These are phyloP conservation scores for Galbula dea DNA, from an alignment of 2,113 vertebrate species.

Conservation along the genomic window DNA sequence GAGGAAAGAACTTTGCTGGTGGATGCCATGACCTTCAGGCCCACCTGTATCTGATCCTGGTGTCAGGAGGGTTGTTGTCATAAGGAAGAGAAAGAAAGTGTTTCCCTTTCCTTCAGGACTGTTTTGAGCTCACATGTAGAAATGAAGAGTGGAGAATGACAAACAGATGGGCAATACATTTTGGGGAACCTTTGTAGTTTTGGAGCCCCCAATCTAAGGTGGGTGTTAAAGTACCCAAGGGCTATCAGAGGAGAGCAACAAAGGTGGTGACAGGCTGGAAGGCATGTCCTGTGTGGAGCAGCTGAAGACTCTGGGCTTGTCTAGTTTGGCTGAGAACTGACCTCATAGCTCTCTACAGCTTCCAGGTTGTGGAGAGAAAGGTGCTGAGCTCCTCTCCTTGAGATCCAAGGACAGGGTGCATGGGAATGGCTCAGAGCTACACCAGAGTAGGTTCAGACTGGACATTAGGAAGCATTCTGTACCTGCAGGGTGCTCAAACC, in stretches of 20 bases:
- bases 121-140: accelerated
- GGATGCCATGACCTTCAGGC: background rate
- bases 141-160: background rate
- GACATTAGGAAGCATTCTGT: background rate
- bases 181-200: background rate
- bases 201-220: background rate
- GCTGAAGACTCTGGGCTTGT: background rate
- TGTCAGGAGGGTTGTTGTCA: background rate
- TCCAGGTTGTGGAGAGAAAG: background rate
- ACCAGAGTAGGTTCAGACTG: background rate
- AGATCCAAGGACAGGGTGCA: accelerated
- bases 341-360: background rate
- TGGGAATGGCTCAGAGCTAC: background rate
- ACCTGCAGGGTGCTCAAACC: background rate
- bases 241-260: background rate
- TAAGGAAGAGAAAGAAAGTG: background rate
- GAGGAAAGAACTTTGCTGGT: background rate
- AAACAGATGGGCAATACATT: background rate
- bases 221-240: background rate
- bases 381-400: background rate
- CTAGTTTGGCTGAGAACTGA: background rate
- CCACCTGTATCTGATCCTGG: background rate
- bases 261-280: background rate
- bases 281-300: accelerated
- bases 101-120: background rate